Base-by-base conservation (phyloP, 1,140 invertebrate genomes). In the Heterodera carotae region DNA sequence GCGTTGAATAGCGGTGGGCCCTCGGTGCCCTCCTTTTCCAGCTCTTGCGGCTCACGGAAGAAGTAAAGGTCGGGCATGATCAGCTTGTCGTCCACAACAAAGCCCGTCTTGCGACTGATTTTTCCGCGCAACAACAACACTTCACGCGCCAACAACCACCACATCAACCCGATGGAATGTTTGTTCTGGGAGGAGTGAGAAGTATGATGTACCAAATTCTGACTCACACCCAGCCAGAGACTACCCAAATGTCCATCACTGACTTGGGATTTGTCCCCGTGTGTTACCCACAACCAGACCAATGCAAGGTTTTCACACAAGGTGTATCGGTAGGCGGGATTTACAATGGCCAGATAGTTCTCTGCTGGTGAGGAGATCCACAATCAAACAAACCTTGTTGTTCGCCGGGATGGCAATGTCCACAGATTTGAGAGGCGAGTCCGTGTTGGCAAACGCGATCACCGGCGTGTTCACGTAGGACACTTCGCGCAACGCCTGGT, bases 351-450 rank as follows among this genome's bases (percentile, higher is more conserved):
- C n/a, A n/a, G n/a, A n/a, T n/a, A n/a, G n/a, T n/a, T n/a, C n/a
- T n/a, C n/a, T n/a, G n/a, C n/a, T n/a, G n/a, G n/a, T n/a, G n/a
- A n/a, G n/a, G n/a, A n/a, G n/a, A n/a, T n/a, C n/a, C n/a, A n/a
- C 12, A 56, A 22, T 18, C 1, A 15, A 56, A 0, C 12, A 56
- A 74, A 92, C 91, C 90, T 98, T 98, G 89, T 95, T 99, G 90
- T 99, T 99, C 91, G 96, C 98, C 73, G 97, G 97, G 88, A 99
- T 98, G 12, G 94, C 94, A 91, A 99, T 97, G 88, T 99, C 97
- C 79, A 99, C 95, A 89, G 94, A 97, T 84, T 93, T 91, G 59
- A 99, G 89, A 36, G 96, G 96, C 8, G 93, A 92, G 85, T 98
- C 97, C 64, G 96, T 98, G 88, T 98, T 98, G 89, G 93, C 94